A percentile compares a stretch with the other conserved stretches of the same genome.
Evolutionary conservation across 2,888 invertebrate species (phyloP).

Genomic region (Chrysolina americana): DNA sequence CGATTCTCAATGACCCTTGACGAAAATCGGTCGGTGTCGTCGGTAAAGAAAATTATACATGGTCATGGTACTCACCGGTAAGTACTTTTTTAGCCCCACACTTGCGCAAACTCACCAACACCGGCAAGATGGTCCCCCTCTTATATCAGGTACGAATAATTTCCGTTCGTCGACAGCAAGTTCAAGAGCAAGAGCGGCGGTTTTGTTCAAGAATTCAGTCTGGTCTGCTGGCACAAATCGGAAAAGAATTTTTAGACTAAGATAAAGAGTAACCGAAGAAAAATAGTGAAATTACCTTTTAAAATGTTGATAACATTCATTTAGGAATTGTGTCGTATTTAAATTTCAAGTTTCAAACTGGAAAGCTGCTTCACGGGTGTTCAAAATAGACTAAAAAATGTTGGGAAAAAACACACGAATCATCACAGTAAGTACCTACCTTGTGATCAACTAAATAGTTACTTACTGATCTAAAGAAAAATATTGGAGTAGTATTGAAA

Average conservation of each 20-base stretch:
- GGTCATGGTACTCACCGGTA: conserved; percentile 4
- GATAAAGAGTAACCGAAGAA: neutral
- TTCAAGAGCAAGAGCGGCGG: conserved; percentile 53
- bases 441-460: neutral
- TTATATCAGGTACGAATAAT: conserved; percentile 15
- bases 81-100: conserved; percentile 15
- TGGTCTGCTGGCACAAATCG: conserved; percentile 53
- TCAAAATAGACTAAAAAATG: conserved; percentile 23
- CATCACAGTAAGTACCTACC: conserved; percentile 29
- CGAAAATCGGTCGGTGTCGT: neutral
- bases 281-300: neutral
- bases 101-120: neutral
- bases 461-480: neutral
- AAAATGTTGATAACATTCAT: neutral
- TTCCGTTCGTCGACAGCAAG: conserved; percentile 43
- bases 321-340: conserved; percentile 5
- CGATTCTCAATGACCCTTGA: conserved; percentile 20
- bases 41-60: conserved; percentile 5
- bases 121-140: neutral
- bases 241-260: conserved; percentile 15
- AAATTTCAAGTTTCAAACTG: neutral
- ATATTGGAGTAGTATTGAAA: too few relatives aligned
- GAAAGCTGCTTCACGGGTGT: neutral
- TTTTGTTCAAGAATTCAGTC: conserved; percentile 37
- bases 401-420: conserved; percentile 28